Conservation (phyloP, 2,797 vertebrate species). For the Potorous gilbertii region DNA sequence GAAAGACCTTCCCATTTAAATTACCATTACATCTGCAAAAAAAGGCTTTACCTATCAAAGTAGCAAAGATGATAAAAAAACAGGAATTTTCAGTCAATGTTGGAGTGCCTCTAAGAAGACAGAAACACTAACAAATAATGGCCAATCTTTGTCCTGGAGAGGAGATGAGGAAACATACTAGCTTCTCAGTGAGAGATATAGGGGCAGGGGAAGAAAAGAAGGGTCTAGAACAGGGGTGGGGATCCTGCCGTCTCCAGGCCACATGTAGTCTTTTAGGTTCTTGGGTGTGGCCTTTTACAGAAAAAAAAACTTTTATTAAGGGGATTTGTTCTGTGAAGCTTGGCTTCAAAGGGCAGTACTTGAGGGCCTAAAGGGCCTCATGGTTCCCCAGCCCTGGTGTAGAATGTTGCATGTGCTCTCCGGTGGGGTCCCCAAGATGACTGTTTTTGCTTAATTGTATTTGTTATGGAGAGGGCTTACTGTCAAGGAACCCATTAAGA, state of each 20-base stretch:
- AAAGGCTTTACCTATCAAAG: background rate
- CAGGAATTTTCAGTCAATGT: background rate
- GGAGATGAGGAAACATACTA: background rate
- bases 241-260: too few relatives aligned
- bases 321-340: too few relatives aligned
- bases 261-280: too few relatives aligned
- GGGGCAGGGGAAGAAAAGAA: background rate
- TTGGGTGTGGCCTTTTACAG: too few relatives aligned
- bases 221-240: background rate
- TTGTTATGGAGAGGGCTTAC: background rate
- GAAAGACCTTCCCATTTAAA: too few relatives aligned
- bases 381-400: too few relatives aligned
- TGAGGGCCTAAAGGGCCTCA: too few relatives aligned
- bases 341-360: too few relatives aligned
- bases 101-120: background rate
- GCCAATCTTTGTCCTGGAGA: background rate
- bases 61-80: background rate
- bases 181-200: background rate
- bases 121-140: background rate
- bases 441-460: background rate
- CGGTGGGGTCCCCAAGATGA: background rate
- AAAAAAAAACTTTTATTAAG: too few relatives aligned
- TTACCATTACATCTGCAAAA: background rate
- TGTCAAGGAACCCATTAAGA: background rate
- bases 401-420: background rate